A percentile compares a stretch with the other conserved stretches of the same genome.
phyloP scores from a whole-genome alignment of 2,797 vertebrate genomes.

The Euphonia xanthogaster region DNA sequence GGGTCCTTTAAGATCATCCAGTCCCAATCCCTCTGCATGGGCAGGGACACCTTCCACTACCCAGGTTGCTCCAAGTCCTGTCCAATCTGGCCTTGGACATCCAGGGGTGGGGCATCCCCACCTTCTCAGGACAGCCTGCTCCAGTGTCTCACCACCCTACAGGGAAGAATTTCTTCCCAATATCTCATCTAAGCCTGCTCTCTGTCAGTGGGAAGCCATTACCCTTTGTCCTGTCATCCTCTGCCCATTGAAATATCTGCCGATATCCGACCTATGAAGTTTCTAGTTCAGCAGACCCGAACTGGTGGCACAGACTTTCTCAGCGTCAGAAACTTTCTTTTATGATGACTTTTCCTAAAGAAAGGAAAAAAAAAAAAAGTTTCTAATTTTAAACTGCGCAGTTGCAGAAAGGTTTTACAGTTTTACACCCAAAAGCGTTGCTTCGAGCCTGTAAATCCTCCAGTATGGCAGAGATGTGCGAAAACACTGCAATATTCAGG shows the following conservation, averaged over 20 bases:
- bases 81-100: not conserved
- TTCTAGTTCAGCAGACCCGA: not conserved
- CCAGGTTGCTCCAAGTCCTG: accelerated
- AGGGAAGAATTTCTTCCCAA: not conserved
- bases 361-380: not conserved
- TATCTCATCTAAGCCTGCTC: not conserved
- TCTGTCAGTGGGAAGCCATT: not conserved
- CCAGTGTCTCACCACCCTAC: not conserved
- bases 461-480: not conserved
- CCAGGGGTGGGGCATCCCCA: not conserved
- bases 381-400: not conserved
- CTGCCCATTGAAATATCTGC: not conserved
- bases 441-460: not conserved
- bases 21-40: not conserved
- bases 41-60: not conserved
- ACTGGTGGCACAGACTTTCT: not conserved
- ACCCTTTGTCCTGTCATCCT: not conserved
- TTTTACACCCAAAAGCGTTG: not conserved
- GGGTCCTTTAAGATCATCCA: not conserved
- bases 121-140: not conserved
- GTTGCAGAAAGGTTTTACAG: not conserved
- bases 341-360: not conserved
- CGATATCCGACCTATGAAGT: not conserved
- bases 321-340: not conserved
- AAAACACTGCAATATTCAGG: not conserved